Percentiles rank a stretch among this genome's conserved stretches.
Evolutionary conservation across 2,113 vertebrate species (phyloP).

Genomic region (Pycnonotus jocosus): DNA sequence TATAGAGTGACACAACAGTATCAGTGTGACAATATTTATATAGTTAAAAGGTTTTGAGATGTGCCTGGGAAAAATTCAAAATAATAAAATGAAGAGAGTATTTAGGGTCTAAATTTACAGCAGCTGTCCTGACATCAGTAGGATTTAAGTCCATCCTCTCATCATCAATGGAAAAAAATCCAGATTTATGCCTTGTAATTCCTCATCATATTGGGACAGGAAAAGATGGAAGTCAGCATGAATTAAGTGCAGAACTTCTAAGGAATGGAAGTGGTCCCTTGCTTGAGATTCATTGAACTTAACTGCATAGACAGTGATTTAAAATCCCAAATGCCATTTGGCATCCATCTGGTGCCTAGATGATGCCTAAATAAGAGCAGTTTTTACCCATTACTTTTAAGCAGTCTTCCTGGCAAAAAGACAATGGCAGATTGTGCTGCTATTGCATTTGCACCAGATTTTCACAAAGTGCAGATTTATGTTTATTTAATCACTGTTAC

Average conservation of each 20-base stretch:
- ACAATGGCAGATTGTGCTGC: conserved; percentile 9
- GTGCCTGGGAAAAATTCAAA: not conserved
- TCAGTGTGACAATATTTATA: not conserved
- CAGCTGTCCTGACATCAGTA: not conserved
- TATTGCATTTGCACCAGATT: conserved; percentile 23
- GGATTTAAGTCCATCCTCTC: not conserved
- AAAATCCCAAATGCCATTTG: conserved; percentile 14
- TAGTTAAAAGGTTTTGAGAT: not conserved
- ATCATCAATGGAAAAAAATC: not conserved
- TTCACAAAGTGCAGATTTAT: conserved; percentile 44
- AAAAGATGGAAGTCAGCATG: not conserved
- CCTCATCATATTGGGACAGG: not conserved
- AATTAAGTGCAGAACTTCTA: not conserved
- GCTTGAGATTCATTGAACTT: not conserved
- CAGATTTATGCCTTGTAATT: not conserved
- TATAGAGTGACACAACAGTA: not conserved
- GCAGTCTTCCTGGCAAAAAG: conserved; percentile 19
- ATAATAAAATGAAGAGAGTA: not conserved
- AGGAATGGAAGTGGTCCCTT: not conserved
- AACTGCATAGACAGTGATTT: not conserved
- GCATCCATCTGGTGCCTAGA: not conserved
- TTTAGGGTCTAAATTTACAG: not conserved
- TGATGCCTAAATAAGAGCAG: not conserved
- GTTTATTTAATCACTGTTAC: conserved; percentile 39
- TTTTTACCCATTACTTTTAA: not conserved